Conservation (phyloP, 2,113 vertebrate genomes). For the Rhombomys opimus region DNA sequence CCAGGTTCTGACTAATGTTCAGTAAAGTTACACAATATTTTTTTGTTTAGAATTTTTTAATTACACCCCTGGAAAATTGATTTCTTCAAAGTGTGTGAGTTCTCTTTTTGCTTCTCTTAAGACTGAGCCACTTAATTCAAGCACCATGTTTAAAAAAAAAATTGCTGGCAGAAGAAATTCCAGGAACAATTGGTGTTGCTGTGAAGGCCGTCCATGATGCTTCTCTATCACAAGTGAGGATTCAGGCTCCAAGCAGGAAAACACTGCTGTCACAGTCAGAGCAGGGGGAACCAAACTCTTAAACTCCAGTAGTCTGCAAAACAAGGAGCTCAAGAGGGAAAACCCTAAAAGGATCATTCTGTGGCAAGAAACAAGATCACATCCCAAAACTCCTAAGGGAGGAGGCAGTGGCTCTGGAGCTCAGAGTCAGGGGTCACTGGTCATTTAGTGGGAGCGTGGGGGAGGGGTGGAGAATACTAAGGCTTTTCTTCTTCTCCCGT, state of each 20-base stretch:
- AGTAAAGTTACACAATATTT: slow-evolving; percentile 59
- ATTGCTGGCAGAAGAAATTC: slow-evolving; percentile 38
- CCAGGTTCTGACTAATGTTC: slow-evolving; percentile 28
- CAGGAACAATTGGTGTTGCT: slow-evolving; percentile 1
- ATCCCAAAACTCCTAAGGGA: background rate
- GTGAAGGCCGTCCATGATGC: background rate
- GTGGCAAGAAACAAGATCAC: background rate
- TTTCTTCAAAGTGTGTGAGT: background rate
- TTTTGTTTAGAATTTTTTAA: slow-evolving; percentile 60
- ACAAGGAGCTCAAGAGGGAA: background rate
- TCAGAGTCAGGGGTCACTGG: background rate
- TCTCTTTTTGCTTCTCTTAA: slow-evolving; percentile 31
- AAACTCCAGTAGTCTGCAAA: background rate
- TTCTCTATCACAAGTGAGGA: background rate
- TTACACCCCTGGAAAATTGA: background rate
- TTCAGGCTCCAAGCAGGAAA: slow-evolving; percentile 32
- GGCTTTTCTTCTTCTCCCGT: background rate
- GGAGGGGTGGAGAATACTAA: background rate
- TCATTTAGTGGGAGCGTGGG: background rate
- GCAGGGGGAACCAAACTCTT: background rate
- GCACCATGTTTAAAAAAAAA: slow-evolving; percentile 14
- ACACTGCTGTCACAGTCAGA: slow-evolving; percentile 2
- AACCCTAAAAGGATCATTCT: background rate
- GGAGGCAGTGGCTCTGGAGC: background rate
- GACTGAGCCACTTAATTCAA: slow-evolving; percentile 7